A percentile compares a stretch with the other conserved stretches of the same genome.
Evolutionary conservation across 2,113 vertebrate species (phyloP).

Genomic region (Astur gentilis): DNA sequence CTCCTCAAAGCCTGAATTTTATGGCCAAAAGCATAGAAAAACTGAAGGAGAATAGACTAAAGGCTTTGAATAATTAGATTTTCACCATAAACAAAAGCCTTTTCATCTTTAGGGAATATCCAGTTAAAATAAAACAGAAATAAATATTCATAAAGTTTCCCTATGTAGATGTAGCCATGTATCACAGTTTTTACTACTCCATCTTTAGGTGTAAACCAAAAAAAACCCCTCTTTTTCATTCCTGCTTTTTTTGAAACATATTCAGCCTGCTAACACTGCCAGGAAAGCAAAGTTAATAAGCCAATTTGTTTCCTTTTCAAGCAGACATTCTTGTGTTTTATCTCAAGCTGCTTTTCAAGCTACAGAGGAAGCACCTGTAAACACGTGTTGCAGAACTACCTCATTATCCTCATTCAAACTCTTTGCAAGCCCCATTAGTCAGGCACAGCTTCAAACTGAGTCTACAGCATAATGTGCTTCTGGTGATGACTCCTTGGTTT

Average conservation of each 20-base stretch:
- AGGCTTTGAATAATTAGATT: not conserved
- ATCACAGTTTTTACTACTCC: not conserved
- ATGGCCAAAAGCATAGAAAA: not conserved
- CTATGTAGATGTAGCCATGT: not conserved
- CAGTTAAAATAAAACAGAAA: not conserved
- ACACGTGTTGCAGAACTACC: not conserved
- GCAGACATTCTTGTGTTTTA: constrained; percentile 36
- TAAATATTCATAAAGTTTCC: not conserved
- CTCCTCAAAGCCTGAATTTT: not conserved
- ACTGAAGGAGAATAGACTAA: not conserved
- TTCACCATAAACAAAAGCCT: not conserved
- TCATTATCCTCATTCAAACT: constrained; percentile 41
- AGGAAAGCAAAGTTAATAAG: constrained; percentile 34
- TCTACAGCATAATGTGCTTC: not conserved
- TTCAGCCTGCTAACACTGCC: not conserved
- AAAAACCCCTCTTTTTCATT: not conserved
- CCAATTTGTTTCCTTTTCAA: constrained; percentile 57
- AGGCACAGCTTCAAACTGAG: not conserved
- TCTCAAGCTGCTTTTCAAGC: constrained; percentile 40
- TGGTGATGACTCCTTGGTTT: not conserved
- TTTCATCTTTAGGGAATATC: not conserved
- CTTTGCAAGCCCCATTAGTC: not conserved
- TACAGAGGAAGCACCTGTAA: constrained; percentile 36
- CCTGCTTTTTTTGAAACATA: not conserved
- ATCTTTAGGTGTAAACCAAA: not conserved